Conservation (phyloP, 2,888 invertebrate species). For the Ariolimax columbianus region DNA sequence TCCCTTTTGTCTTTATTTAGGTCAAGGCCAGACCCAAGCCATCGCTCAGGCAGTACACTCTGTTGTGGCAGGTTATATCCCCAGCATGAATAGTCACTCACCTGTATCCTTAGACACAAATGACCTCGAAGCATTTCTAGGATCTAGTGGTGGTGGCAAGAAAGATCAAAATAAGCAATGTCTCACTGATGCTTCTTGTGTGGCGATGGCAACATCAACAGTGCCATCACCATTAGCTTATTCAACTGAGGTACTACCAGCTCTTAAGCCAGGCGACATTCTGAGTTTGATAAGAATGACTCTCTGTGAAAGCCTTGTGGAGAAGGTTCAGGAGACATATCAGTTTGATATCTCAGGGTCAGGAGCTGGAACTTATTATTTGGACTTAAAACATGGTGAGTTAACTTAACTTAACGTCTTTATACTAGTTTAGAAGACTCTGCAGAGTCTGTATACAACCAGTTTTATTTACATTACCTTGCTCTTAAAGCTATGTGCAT, state of each 20-base stretch:
- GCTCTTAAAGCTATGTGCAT: too few species aligned
- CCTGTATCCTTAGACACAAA: not conserved
- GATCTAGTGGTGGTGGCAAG: conserved; percentile 5
- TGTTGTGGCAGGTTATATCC: conserved; percentile 4
- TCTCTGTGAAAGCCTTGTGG: conserved; percentile 68
- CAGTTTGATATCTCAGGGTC: conserved; percentile 71
- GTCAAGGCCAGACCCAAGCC: conserved; percentile 28
- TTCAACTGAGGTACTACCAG: conserved; percentile 1
- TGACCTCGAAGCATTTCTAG: conserved; percentile 30
- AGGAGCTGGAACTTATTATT: conserved; percentile 69
- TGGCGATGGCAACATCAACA: not conserved
- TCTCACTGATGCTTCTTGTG: not conserved
- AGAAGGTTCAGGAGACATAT: conserved; percentile 70
- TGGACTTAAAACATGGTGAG: conserved; percentile 76
- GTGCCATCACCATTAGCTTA: not conserved
- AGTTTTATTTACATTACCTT: too few species aligned
- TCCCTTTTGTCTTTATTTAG: not conserved
- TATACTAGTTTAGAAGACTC: too few species aligned
- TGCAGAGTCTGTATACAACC: too few species aligned
- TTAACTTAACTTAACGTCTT: too few species aligned
- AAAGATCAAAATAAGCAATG: not conserved
- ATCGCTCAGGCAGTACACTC: conserved; percentile 30
- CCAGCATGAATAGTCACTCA: not conserved
- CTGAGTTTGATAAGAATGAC: conserved; percentile 59
- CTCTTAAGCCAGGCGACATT: conserved; percentile 58